These are phyloP conservation scores for Psittacula cyanocephala DNA, from an alignment of 2,113 vertebrate genomes.

Conservation along the genomic window DNA sequence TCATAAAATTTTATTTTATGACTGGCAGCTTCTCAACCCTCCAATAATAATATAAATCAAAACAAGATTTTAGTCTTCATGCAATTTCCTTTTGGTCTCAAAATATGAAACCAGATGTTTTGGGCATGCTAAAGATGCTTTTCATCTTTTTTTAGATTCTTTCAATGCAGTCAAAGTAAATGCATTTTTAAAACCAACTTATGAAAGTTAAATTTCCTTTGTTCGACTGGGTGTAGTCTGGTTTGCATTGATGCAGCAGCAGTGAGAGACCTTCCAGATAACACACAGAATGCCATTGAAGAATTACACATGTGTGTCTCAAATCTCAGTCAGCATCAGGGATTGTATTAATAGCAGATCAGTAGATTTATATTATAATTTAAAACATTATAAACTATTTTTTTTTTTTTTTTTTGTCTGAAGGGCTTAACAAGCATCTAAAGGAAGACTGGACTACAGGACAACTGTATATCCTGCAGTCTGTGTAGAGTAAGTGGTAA, in stretches of 20 bases:
- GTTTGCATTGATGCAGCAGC: constrained; percentile 93
- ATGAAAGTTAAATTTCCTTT: constrained; percentile 91
- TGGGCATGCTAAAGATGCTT: constrained; percentile 90
- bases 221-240: constrained; percentile 89
- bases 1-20: constrained; percentile 84
- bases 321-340: constrained; percentile 67
- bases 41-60: constrained; percentile 96
- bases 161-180: constrained; percentile 88
- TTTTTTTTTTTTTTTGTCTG: not conserved
- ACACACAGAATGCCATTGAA: constrained; percentile 69
- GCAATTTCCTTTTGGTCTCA: constrained; percentile 93
- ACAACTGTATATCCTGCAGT: constrained; percentile 20
- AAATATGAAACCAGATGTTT: constrained; percentile 99
- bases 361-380: constrained; percentile 53
- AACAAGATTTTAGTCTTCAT: constrained; percentile 94
- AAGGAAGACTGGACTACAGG: constrained; percentile 10
- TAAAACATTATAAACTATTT: constrained; percentile 26
- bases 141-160: constrained; percentile 88
- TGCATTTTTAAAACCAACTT: constrained; percentile 85
- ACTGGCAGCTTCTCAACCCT: constrained; percentile 84
- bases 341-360: constrained; percentile 75
- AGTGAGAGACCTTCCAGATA: constrained; percentile 82
- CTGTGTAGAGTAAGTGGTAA: constrained; percentile 49
- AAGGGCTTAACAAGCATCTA: not conserved
- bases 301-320: constrained; percentile 71